Evolutionary conservation across 2,797 vertebrate species (phyloP).

Genomic region (Galaxias olidus): DNA sequence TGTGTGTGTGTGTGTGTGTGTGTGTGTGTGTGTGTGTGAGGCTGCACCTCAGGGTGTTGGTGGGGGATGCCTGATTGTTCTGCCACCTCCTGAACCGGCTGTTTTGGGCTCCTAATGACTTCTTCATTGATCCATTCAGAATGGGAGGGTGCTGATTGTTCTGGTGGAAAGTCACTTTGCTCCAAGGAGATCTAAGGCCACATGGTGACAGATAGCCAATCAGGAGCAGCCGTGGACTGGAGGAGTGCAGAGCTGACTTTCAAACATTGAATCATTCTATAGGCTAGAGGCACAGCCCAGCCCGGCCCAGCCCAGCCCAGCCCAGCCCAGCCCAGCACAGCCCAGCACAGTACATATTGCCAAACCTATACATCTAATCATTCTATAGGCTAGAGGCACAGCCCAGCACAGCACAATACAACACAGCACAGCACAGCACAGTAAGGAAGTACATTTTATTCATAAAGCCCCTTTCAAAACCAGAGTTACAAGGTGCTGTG

Average conservation of each 20-base stretch:
- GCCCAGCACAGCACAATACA: neutral
- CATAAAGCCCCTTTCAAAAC: no score
- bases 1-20: no score
- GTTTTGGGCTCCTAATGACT: neutral
- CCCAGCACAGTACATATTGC: no score
- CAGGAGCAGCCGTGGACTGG: constrained; percentile 15
- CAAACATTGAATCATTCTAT: constrained; percentile 22
- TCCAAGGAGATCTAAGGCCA: constrained; percentile 11
- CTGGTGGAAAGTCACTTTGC: neutral
- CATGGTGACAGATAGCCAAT: constrained; percentile 28
- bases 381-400: no score
- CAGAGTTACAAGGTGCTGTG: no score
- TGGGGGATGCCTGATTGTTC: no score
- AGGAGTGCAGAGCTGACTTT: constrained; percentile 25
- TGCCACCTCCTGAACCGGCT: neutral
- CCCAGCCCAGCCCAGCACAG: neutral
- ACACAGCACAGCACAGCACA: neutral
- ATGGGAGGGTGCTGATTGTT: neutral
- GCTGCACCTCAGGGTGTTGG: no score
- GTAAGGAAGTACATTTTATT: no score
- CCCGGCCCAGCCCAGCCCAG: neutral
- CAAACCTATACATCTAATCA: no score
- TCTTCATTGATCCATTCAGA: neutral
- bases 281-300: neutral
- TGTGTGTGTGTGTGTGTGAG: no score